phyloP scores from a whole-genome alignment of 2,888 invertebrate genomes.

The Idaea aversata region DNA sequence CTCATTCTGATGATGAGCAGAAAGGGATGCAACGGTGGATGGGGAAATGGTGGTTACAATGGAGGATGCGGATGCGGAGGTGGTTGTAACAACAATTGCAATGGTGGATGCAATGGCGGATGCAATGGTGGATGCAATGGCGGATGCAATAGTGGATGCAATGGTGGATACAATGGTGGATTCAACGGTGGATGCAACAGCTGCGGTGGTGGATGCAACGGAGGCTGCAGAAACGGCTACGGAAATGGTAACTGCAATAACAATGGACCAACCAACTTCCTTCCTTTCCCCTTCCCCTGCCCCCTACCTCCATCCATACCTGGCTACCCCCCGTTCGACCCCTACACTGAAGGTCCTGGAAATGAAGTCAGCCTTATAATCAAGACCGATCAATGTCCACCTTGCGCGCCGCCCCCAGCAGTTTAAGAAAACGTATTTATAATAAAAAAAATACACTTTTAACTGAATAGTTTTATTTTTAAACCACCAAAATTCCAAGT shows the following conservation, averaged over 20 bases:
- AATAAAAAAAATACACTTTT: neutral
- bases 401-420: neutral
- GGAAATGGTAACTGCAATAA: slow-evolving; percentile 16
- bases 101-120: slow-evolving; percentile 28
- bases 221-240: slow-evolving; percentile 22
- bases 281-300: slow-evolving; percentile 2
- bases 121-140: slow-evolving; percentile 28
- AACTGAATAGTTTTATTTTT: neutral
- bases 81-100: slow-evolving; percentile 18
- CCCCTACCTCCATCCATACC: neutral
- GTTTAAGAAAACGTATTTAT: neutral
- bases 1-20: slow-evolving; percentile 49
- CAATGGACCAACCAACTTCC: slow-evolving; percentile 8
- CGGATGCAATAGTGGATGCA: slow-evolving; percentile 30
- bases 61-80: slow-evolving; percentile 13
- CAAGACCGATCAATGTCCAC: neutral
- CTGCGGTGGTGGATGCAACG: slow-evolving; percentile 28
- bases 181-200: slow-evolving; percentile 21
- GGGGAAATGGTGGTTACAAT: slow-evolving; percentile 19
- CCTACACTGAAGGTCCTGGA: neutral
- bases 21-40: slow-evolving; percentile 22
- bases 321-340: neutral
- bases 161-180: slow-evolving; percentile 30
- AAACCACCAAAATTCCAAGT: neutral
- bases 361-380: neutral